Evolutionary conservation across 2,113 vertebrate species (phyloP).

Genomic region (Plectropomus leopardus): DNA sequence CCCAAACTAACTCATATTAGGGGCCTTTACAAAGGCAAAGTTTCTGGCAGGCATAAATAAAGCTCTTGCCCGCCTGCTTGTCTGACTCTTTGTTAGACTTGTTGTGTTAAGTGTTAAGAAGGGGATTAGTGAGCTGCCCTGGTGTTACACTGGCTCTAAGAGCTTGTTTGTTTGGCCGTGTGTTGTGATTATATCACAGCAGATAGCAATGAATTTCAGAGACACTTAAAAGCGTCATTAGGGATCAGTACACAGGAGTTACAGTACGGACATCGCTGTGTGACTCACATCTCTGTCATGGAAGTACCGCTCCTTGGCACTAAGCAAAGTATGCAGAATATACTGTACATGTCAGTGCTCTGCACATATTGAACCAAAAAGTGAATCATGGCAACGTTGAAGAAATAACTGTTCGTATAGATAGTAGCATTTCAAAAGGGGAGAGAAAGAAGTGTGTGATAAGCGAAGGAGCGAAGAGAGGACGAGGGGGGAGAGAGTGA

Average conservation of each 20-base stretch:
- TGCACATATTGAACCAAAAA: constrained; percentile 11
- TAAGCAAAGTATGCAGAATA: constrained; percentile 28
- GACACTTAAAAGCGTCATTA: constrained; percentile 14
- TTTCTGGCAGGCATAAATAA: not conserved
- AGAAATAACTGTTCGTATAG: constrained; percentile 8
- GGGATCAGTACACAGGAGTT: constrained; percentile 25
- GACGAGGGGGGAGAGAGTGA: not conserved
- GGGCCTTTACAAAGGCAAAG: not conserved
- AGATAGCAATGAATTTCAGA: constrained; percentile 11
- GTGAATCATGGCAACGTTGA: constrained; percentile 15
- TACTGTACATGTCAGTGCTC: constrained; percentile 6
- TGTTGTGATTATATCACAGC: constrained; percentile 17
- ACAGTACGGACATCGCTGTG: constrained; percentile 25
- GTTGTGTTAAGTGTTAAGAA: constrained; percentile 16
- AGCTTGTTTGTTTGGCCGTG: constrained; percentile 7
- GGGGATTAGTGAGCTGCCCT: not conserved
- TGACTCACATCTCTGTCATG: constrained; percentile 27
- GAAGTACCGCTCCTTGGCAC: constrained; percentile 19
- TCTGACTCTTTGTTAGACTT: not conserved
- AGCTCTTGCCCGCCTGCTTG: not conserved
- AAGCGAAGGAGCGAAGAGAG: constrained; percentile 1
- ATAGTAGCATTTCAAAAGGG: constrained; percentile 48
- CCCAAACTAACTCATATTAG: not conserved
- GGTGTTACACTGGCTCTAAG: not conserved
- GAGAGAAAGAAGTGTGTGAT: not conserved